Percentiles rank a stretch among this genome's conserved stretches.
Evolutionary conservation across 2,888 invertebrate genomes (phyloP).

Genomic region (Ophion ellenae): DNA sequence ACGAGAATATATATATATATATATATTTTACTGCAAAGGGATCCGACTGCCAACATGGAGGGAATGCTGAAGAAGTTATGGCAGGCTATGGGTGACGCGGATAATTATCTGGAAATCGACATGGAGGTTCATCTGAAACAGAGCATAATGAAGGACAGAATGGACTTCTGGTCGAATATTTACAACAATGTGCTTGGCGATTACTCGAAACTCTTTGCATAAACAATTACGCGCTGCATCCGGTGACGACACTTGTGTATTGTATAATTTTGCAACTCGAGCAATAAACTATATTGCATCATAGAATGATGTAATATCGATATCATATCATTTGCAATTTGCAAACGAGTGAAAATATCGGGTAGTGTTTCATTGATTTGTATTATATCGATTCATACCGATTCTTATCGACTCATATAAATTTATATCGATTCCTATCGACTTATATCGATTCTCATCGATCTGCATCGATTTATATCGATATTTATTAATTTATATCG

Average conservation of each 20-base stretch:
- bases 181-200: conserved; percentile 78
- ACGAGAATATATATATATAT: not conserved
- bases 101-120: conserved; percentile 82
- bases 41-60: conserved; percentile 81
- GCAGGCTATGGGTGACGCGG: conserved; percentile 78
- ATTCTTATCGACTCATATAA: too few relatives aligned
- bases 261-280: not conserved
- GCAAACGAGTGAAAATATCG: too few relatives aligned
- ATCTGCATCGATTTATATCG: too few relatives aligned
- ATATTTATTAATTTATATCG: too few relatives aligned
- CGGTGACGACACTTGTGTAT: not conserved
- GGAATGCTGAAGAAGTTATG: conserved; percentile 80
- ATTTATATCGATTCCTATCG: too few relatives aligned
- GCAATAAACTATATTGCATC: not conserved
- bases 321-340: too few relatives aligned
- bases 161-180: conserved; percentile 84
- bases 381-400: too few relatives aligned
- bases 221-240: conserved; percentile 18
- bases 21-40: conserved; percentile 74
- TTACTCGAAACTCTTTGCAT: conserved; percentile 70
- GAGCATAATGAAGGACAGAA: conserved; percentile 79
- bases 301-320: not conserved
- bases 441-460: too few relatives aligned
- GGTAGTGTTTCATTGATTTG: too few relatives aligned
- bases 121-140: conserved; percentile 77